Conservation (phyloP, 1,140 invertebrate genomes). For the Globodera rostochiensis region DNA sequence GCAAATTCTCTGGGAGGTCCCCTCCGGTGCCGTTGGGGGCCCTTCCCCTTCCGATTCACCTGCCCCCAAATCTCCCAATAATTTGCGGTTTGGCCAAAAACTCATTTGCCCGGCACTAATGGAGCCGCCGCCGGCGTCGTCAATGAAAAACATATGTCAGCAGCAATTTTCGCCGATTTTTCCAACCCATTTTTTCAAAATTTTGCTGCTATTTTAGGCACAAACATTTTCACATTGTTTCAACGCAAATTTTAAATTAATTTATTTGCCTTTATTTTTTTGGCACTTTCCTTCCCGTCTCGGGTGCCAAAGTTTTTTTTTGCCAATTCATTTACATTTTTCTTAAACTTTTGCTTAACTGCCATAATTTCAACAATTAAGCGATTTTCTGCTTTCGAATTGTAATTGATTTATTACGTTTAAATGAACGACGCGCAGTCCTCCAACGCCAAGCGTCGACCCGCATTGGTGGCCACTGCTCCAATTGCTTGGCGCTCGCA, state of each 20-base stretch:
- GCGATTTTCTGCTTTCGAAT: background rate
- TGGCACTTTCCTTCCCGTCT: too few relatives aligned
- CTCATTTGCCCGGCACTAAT: background rate
- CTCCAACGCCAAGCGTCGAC: background rate
- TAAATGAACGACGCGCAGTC: background rate
- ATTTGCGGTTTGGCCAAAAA: background rate
- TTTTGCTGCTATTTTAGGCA: background rate
- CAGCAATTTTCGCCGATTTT: background rate
- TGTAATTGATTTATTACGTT: background rate
- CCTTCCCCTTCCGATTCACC: background rate
- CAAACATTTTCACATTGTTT: background rate
- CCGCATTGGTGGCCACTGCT: background rate
- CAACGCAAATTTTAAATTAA: too few relatives aligned
- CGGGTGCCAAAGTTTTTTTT: too few relatives aligned
- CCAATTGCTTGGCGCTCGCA: constrained; percentile 46
- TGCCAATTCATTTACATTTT: too few relatives aligned
- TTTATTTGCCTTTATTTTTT: too few relatives aligned
- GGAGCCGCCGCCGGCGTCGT: too few relatives aligned
- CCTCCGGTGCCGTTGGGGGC: too few relatives aligned
- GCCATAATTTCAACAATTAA: too few relatives aligned
- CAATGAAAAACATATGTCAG: background rate
- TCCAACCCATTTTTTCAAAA: background rate
- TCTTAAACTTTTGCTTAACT: too few relatives aligned
- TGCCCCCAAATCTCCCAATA: background rate
- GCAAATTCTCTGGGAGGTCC: too few relatives aligned